phyloP scores from a whole-genome alignment of 2,888 invertebrate genomes.

The Melinaea marsaeus region DNA sequence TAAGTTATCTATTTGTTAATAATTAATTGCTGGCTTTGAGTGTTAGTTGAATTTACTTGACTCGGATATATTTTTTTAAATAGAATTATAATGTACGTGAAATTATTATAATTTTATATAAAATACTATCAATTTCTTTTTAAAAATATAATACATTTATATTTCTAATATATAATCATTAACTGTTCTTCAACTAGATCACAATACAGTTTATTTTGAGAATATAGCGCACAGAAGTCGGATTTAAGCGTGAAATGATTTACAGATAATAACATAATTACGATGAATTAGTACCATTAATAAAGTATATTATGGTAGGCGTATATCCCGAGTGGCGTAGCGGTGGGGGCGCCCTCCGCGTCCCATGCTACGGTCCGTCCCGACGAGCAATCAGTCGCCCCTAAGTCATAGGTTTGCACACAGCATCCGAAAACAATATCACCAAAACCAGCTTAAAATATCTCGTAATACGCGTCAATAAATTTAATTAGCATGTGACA shows the following conservation, averaged over 20 bases:
- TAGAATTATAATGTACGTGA: too few species aligned
- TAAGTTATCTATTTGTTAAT: too few species aligned
- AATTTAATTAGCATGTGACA: slow-evolving; percentile 37
- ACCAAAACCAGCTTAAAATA: slow-evolving; percentile 39
- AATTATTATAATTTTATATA: too few species aligned
- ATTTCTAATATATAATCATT: too few species aligned
- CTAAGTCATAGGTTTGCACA: slow-evolving; percentile 73
- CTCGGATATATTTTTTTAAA: too few species aligned
- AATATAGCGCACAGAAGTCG: not conserved
- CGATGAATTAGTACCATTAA: not conserved
- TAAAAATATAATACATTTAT: too few species aligned
- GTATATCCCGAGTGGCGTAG: slow-evolving; percentile 37
- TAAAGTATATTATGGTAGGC: slow-evolving; percentile 14
- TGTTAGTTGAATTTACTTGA: too few species aligned
- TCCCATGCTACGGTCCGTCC: slow-evolving; percentile 56
- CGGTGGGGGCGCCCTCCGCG: slow-evolving; percentile 48
- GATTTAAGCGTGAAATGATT: slow-evolving; percentile 26
- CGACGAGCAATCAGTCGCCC: slow-evolving; percentile 66
- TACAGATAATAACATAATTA: slow-evolving; percentile 4
- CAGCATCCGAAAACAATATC: slow-evolving; percentile 64
- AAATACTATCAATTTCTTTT: too few species aligned
- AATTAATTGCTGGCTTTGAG: too few species aligned
- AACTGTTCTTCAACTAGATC: too few species aligned
- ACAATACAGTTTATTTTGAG: too few species aligned
- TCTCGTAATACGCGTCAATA: slow-evolving; percentile 31